These are phyloP conservation scores for Metacarcinus magister DNA, from an alignment of 2,888 invertebrate genomes.

Conservation along the genomic window DNA sequence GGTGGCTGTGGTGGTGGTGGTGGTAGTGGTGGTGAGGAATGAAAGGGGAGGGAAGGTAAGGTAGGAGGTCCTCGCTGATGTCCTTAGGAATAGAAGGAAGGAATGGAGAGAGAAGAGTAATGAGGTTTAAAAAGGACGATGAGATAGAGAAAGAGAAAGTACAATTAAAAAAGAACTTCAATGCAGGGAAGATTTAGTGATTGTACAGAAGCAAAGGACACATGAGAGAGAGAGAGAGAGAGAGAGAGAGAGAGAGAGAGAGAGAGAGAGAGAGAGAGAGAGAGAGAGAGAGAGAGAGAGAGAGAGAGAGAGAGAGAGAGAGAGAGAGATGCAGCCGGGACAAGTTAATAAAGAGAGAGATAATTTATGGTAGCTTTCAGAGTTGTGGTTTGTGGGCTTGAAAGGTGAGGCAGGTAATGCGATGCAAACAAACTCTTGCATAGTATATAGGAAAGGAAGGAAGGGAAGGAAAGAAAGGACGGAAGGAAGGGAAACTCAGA, in stretches of 20 bases:
- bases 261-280: slow-evolving; percentile 58
- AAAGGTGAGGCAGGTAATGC: too few species aligned
- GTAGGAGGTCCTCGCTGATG: background rate
- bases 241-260: slow-evolving; percentile 65
- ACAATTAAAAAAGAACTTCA: background rate
- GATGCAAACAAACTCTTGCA: too few species aligned
- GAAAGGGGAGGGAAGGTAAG: background rate
- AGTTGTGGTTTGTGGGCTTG: too few species aligned
- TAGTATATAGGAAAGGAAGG: background rate
- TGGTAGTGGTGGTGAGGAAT: background rate
- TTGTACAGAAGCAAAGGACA: background rate
- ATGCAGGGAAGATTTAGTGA: background rate
- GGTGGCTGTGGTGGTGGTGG: background rate
- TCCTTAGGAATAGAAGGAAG: background rate
- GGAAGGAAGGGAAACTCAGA: background rate
- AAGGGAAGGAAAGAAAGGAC: background rate
- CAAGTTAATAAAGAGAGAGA: background rate
- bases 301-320: slow-evolving; percentile 54
- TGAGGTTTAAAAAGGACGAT: background rate
- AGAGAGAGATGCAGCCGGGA: slow-evolving; percentile 22
- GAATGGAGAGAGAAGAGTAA: background rate
- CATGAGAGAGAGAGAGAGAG: slow-evolving; percentile 60
- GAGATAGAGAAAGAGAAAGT: background rate
- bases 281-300: slow-evolving; percentile 52
- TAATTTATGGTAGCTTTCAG: background rate